A percentile compares a stretch with the other conserved stretches of the same genome.
phyloP scores from a whole-genome alignment of 2,888 invertebrate genomes.

The Drosophila formosana region DNA sequence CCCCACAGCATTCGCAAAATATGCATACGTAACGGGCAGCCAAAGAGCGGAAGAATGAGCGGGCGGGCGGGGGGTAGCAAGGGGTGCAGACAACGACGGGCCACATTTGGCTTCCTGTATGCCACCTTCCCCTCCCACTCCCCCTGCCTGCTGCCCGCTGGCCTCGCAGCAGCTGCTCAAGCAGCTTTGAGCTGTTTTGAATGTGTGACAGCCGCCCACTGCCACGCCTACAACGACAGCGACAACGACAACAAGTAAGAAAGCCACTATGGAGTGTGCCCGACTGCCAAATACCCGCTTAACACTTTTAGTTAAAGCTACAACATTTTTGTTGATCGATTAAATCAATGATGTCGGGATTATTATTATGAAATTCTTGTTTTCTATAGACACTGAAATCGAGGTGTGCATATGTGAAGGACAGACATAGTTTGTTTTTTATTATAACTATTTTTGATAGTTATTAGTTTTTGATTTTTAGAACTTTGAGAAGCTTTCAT shows the following conservation, averaged over 20 bases:
- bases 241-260: conserved; percentile 12
- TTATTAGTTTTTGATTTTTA: too few species aligned
- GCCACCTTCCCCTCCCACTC: conserved; percentile 10
- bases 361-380: too few species aligned
- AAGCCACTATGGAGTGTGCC: neutral
- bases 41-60: neutral
- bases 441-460: too few species aligned
- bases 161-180: neutral
- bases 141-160: neutral
- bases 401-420: too few species aligned
- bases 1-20: conserved; percentile 46
- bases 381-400: too few species aligned
- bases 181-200: conserved; percentile 71
- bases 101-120: conserved; percentile 79
- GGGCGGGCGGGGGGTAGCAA: conserved; percentile 1
- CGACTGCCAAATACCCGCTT: neutral
- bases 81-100: conserved; percentile 52
- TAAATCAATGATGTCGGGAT: too few species aligned
- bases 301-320: too few species aligned
- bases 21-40: conserved; percentile 81
- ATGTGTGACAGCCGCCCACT: conserved; percentile 74
- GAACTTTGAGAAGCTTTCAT: too few species aligned
- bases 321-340: too few species aligned
- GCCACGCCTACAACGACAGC: conserved; percentile 37
- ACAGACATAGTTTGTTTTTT: too few species aligned